Base-by-base conservation (phyloP, 1,140 invertebrate species). In the Pseudomyrmex gracilis region DNA sequence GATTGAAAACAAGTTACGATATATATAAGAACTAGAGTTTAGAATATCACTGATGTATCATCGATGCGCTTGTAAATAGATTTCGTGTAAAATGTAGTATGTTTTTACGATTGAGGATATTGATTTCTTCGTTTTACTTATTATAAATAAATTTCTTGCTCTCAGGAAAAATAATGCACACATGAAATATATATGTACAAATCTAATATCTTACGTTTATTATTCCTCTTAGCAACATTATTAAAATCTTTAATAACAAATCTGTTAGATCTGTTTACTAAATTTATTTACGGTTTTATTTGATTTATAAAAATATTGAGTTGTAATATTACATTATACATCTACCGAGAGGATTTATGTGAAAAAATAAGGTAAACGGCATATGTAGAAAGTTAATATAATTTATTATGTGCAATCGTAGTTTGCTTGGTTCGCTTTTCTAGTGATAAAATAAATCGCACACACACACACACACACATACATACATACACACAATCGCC, bases 331-430 rank as follows among this genome's bases (percentile, higher is more conserved):
- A n/a, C n/a, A n/a, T n/a, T n/a, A 43, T 73, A 73, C 12, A 34
- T 61, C 22, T 24, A 61, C 2, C 12, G n/a, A 8, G 12, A 12
- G 2, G 13, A 67, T 0, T 0, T 22, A 9, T 9, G 8, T 43
- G 15, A 20, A 55, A 45, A 24, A 77, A 45, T 67, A 2, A 78
- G n/a, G n/a, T 3, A 78, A 51, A 70, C 53, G 58, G 3, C 4
- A 3, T 60, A 49, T 20, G 60, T 70, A 80, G 22, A 80, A 80
- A 80, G 66, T 64, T 76, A 64, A 71, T 60, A 70, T 80, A 58
- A 70, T 80, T 71, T 80, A 70, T 80, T 80, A 1, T 15, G 66
- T 80, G 66, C 66, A 70, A 45, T 66, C 76, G 7, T 47, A 43
- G 45, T n/a, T 34, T 57, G 20, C 8, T 71, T 58, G 66, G 20